phyloP scores from a whole-genome alignment of 2,888 invertebrate genomes.

The Watsonalla binaria region DNA sequence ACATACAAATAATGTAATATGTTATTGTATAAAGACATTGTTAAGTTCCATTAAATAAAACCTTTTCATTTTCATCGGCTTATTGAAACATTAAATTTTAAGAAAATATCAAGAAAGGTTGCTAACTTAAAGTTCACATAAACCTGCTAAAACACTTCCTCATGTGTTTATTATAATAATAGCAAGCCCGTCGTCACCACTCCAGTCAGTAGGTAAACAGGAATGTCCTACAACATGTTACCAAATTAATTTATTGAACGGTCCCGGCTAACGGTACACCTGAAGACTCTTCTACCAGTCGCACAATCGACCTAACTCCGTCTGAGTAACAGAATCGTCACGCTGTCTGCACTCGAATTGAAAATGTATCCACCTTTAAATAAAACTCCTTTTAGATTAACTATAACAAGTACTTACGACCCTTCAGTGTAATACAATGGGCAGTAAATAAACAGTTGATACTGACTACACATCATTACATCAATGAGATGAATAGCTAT shows the following conservation, averaged over 20 bases:
- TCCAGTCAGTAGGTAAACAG: slow-evolving; percentile 16
- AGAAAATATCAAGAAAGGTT: background rate
- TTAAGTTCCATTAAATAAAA: too few species aligned
- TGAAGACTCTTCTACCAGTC: slow-evolving; percentile 69
- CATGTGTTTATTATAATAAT: background rate
- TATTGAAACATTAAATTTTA: too few species aligned
- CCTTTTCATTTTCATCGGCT: too few species aligned
- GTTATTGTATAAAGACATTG: background rate
- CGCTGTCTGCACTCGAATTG: slow-evolving; percentile 5
- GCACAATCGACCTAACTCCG: slow-evolving; percentile 37
- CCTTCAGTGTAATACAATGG: slow-evolving; percentile 29
- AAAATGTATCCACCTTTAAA: slow-evolving; percentile 24
- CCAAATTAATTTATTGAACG: slow-evolving; percentile 71
- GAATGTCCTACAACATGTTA: slow-evolving; percentile 33
- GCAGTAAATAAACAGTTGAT: slow-evolving; percentile 75
- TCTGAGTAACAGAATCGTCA: slow-evolving; percentile 23
- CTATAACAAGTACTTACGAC: slow-evolving; percentile 32
- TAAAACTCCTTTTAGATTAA: slow-evolving; percentile 30
- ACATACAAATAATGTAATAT: background rate
- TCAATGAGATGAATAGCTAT: slow-evolving; percentile 60
- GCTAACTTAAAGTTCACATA: background rate
- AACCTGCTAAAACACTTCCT: background rate
- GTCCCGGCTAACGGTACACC: slow-evolving; percentile 61
- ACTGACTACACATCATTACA: slow-evolving; percentile 72
- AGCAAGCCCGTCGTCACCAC: slow-evolving; percentile 1